These are phyloP conservation scores for Notoglanidium macrostoma DNA, from an alignment of 2,797 vertebrate genomes.

Conservation along the genomic window DNA sequence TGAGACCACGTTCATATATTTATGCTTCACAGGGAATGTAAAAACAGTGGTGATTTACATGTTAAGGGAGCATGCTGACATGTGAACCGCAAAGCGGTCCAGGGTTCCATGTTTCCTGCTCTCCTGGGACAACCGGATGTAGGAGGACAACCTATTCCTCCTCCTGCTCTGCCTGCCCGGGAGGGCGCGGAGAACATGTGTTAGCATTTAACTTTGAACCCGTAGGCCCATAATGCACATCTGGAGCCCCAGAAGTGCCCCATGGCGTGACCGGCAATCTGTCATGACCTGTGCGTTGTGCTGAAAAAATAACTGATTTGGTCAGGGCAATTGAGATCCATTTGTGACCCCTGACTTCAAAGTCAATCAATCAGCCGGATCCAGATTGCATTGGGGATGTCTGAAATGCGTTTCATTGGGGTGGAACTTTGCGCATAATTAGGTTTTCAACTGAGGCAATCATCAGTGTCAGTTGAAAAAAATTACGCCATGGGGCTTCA, in stretches of 20 bases:
- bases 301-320: constrained; percentile 67
- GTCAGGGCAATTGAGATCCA: constrained; percentile 55
- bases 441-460: constrained; percentile 47
- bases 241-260: constrained; percentile 60
- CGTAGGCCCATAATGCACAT: constrained; percentile 67
- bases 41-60: constrained; percentile 64
- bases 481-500: constrained; percentile 1
- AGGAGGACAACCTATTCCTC: constrained; percentile 61
- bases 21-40: constrained; percentile 53
- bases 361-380: constrained; percentile 59
- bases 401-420: constrained; percentile 42
- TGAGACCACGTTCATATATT: constrained; percentile 46
- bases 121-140: constrained; percentile 60
- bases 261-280: constrained; percentile 64
- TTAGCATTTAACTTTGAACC: constrained; percentile 66
- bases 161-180: constrained; percentile 55
- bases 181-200: constrained; percentile 66
- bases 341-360: constrained; percentile 64
- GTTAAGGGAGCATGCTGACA: constrained; percentile 58
- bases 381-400: constrained; percentile 43
- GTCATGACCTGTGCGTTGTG: constrained; percentile 59
- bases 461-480: constrained; percentile 42
- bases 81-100: constrained; percentile 60
- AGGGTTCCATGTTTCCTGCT: constrained; percentile 61
- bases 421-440: constrained; percentile 48